These are phyloP conservation scores for Sesamia inferens DNA, from an alignment of 2,888 invertebrate species.

Conservation along the genomic window DNA sequence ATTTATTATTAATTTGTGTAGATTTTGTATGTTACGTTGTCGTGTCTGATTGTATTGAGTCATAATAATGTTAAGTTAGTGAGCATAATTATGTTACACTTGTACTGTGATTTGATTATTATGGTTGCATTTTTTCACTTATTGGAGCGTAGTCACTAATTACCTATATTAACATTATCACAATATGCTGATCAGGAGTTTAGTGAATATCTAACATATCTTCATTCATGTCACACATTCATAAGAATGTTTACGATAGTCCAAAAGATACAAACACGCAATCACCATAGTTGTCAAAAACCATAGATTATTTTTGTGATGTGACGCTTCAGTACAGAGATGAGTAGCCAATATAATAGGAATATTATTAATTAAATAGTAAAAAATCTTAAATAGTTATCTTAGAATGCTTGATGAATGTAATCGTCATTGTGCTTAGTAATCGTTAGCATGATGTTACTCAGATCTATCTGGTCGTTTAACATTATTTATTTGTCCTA, in stretches of 20 bases:
- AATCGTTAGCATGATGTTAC: conserved; percentile 87
- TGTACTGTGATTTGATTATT: conserved; percentile 88
- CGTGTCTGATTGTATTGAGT: conserved; percentile 83
- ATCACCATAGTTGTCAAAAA: conserved; percentile 60
- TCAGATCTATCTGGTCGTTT: conserved; percentile 80
- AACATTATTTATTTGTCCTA: conserved; percentile 72
- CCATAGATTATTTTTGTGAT: conserved; percentile 78
- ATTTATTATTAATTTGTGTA: conserved; percentile 80
- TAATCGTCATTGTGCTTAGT: conserved; percentile 90
- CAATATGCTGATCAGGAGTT: conserved; percentile 49
- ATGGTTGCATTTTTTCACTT: conserved; percentile 84
- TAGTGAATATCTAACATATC: conserved; percentile 56
- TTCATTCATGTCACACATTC: conserved; percentile 50
- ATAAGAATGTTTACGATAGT: conserved; percentile 46
- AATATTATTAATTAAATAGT: conserved; percentile 84
- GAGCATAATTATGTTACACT: conserved; percentile 85
- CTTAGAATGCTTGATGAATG: conserved; percentile 89
- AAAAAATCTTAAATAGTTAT: conserved; percentile 81
- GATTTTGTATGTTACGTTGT: conserved; percentile 82
- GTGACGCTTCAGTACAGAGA: conserved; percentile 86
- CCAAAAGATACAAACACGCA: conserved; percentile 45
- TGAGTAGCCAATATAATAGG: conserved; percentile 83
- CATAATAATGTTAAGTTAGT: conserved; percentile 86
- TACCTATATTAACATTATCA: conserved; percentile 47
- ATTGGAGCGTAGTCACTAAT: conserved; percentile 72